Base-by-base conservation (phyloP, 2,797 vertebrate genomes). In the Helarctos malayanus region DNA sequence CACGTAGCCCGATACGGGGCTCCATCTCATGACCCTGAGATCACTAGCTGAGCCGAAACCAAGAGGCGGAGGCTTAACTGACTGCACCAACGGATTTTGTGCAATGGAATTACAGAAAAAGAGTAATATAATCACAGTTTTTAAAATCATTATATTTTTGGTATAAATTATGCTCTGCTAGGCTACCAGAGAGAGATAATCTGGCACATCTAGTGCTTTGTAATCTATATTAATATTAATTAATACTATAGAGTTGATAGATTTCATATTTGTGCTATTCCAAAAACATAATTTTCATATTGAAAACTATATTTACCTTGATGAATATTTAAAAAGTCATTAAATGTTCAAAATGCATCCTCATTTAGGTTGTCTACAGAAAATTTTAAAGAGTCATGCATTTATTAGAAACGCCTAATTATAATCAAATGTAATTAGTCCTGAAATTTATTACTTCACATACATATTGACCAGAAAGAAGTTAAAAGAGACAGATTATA, bases 61-160 rank as follows among this genome's bases (percentile, higher is more conserved):
- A 68, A 68, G 8, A 68, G n/a, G 8, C 8, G 18, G 8, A 68
- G 8, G n/a, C 16, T 68, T 68, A n/a, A 68, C n/a, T 0, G 4
- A 35, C 16, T 3, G 9, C n/a, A 68, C n/a, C 32, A 19, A 82
- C 7, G 95, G 52, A 78, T 86, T 95, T 84, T 83, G 29, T n/a
- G n/a, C 15, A 84, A 52, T 52, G 21, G 27, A 93, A 96, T 92
- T 85, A 68, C 21, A 94, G 85, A 90, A 49, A 88, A 7, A 86
- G 86, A 93, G 10, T 68, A 71, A 87, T 63, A 25, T 2, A 89
- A 93, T 92, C 85, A 81, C 59, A 75, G 19, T 81, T 45, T 85
- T 49, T 10, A 2, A n/a, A 88, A 35, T 82, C 38, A 38, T 56
- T 85, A 90, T 92, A 59, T 57, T 41, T 73, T 68, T 92, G 27